Base-by-base conservation (phyloP, 1,140 invertebrate genomes). In the Philotrypesis tridentata region DNA sequence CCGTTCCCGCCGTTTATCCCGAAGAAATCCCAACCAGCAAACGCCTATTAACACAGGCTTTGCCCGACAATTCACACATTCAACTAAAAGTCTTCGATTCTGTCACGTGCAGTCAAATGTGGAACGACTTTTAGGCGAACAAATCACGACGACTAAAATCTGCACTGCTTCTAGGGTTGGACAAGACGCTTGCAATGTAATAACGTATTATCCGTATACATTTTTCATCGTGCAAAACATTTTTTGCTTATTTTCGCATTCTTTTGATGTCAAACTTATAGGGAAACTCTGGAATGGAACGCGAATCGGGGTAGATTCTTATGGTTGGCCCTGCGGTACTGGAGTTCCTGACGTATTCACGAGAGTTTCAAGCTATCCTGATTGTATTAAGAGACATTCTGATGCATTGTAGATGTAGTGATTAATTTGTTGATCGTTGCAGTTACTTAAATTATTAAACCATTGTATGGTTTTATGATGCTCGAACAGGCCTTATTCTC, bases 271-370 rank as follows among this genome's bases (percentile, higher is more conserved):
- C 21, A 7, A 55, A 14, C 17, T 43, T 29, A 14, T 14, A 70
- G 67, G 29, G 27, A 9, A 31, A 70, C 21, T 31, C 67, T 21
- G 67, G 67, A n/a, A 70, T 37, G 67, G 31, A 14, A n/a, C 11
- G 9, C 63, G 27, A 65, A 65, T 65, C 11, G 63, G 63, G 9
- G 3, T 65, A 25, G 63, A 27, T 29, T 65, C 63, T 9, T 27
- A 17, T 7, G 23, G 23, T 7, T 65, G 27, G 23, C 23, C 23
- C 9, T 65, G 63, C 25, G 94, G 93, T 23, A 65, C 63, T 12
- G 63, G 63, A 23, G 63, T 65, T 65, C 63, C 63, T 4, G 63
- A 25, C 11, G 23, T 70, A 37, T 70, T 70, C 8, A 70, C 67
- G 7, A 31, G 67, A 31, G 67, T 70, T 9, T 70, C 67, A 14